Evolutionary conservation across 2,797 vertebrate genomes (phyloP).

Genomic region (Leptoclinus maculatus): DNA sequence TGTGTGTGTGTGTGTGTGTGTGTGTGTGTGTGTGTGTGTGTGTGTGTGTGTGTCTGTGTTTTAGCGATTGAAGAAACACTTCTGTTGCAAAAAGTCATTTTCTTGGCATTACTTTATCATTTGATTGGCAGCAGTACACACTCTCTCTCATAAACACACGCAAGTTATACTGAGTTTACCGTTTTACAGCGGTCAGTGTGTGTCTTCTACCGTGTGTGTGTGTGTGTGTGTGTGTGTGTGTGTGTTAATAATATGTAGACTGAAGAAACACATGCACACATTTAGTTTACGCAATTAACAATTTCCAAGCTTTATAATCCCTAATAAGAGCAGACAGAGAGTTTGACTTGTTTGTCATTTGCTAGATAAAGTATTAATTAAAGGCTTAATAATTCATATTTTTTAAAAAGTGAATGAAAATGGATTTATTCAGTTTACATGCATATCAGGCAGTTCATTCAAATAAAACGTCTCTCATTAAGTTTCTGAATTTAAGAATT

Average conservation of each 20-base stretch:
- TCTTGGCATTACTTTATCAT: conserved; percentile 28
- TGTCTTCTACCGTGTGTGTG: conserved; percentile 3
- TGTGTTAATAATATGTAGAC: background rate
- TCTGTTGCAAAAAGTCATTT: conserved; percentile 20
- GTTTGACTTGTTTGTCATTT: background rate
- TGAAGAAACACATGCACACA: background rate
- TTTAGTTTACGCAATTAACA: background rate
- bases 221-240: conserved; percentile 11
- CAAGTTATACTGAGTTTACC: background rate
- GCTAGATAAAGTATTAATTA: background rate
- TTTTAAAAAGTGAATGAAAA: background rate
- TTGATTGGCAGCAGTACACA: conserved; percentile 27
- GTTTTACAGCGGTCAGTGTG: background rate
- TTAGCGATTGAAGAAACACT: conserved; percentile 21
- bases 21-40: background rate
- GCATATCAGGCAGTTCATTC: background rate
- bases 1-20: background rate
- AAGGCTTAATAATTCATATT: background rate
- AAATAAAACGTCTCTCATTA: too few species aligned
- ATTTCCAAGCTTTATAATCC: background rate
- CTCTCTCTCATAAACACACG: background rate
- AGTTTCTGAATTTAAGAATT: accelerated
- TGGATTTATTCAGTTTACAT: background rate
- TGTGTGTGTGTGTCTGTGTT: conserved; percentile 16
- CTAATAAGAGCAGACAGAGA: background rate